Evolutionary conservation across 1,140 invertebrate species (phyloP), one percentile per base, ranked within the genome.

Genomic region (Steinernema khuongi): DNA sequence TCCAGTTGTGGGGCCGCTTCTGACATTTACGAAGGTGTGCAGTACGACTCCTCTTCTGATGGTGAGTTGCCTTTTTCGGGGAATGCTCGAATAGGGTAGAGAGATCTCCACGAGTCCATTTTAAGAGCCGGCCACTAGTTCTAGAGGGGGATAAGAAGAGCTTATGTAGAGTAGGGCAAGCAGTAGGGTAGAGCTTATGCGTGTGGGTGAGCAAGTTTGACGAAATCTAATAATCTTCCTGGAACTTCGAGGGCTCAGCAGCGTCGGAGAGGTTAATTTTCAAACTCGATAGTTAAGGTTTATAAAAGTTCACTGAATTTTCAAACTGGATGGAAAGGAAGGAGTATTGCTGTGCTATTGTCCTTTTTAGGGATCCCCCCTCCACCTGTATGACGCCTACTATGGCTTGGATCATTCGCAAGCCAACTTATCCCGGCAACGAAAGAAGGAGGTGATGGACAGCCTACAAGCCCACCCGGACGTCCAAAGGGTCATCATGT

Each of bases 401-500:
- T 83, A 83, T 60, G 77, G 85, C 68, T 44, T 82, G 14, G 69
- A 79, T 68, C 80, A 81, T 69, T 50, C 75, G 32, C 22, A 81
- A 32, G 32, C 68, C 31, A 67, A 18, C 29, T 31, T 28, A 14
- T 71, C 77, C 11, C 36, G 74, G 19, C 67, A 79, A 28, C 44
- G 70, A 44, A 85, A 83, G 43, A 67, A 81, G 43, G 72, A 68
- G 1, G 72, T 71, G 50, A 33, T 80, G n/a, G 70, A 67, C 1
- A 19, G 71, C 26, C 44, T 81, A 1, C 72, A 74, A 29, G 60
- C 68, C 30, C 74, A 78, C 70, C 72, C 72, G 1, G 84, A 94
- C 91, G 91, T 96, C 1, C 88, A 89, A 79, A 96, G 93, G 94
- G 90, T 94, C 71, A 91, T 95, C 82, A 94, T 96, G 82, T 94